These are phyloP conservation scores for Microctenopoma steveboyesi DNA, from an alignment of 2,797 vertebrate species.

Conservation along the genomic window DNA sequence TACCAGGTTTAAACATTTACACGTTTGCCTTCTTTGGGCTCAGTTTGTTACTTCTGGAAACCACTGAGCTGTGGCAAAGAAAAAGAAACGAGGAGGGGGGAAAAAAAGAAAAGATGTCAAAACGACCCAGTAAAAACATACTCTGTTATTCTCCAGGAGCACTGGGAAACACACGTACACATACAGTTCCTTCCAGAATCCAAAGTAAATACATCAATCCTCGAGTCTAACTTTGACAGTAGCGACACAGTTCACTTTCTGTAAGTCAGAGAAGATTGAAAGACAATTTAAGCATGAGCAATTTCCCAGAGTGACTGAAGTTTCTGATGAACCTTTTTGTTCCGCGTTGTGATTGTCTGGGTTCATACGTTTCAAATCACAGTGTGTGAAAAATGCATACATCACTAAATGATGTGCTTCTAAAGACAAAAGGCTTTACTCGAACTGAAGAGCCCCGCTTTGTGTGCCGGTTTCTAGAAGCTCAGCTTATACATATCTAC, in stretches of 20 bases:
- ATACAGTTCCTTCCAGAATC: constrained; percentile 31
- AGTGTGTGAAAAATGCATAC: constrained; percentile 13
- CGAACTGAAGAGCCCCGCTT: not conserved
- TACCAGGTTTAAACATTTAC: constrained; percentile 62
- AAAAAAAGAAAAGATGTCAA: constrained; percentile 41
- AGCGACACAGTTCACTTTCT: constrained; percentile 37
- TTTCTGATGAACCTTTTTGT: not conserved
- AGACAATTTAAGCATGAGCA: constrained; percentile 2
- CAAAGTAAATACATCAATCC: constrained; percentile 69
- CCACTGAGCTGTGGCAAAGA: constrained; percentile 45
- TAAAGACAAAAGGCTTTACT: constrained; percentile 25
- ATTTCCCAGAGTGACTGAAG: constrained; percentile 4
- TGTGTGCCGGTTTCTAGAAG: constrained; percentile 4
- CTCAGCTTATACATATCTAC: constrained; percentile 11
- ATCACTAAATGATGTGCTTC: constrained; percentile 22
- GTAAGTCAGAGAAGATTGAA: constrained; percentile 49
- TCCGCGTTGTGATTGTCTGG: not conserved
- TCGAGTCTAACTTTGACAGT: constrained; percentile 54
- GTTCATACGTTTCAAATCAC: not conserved
- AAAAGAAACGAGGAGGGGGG: constrained; percentile 22
- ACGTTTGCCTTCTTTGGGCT: constrained; percentile 50
- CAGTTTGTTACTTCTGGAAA: constrained; percentile 72
- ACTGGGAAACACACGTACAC: constrained; percentile 15
- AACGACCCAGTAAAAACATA: constrained; percentile 64
- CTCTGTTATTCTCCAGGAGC: constrained; percentile 66